These are phyloP conservation scores for Resseliella maxima DNA, from an alignment of 2,888 invertebrate genomes.

Conservation along the genomic window DNA sequence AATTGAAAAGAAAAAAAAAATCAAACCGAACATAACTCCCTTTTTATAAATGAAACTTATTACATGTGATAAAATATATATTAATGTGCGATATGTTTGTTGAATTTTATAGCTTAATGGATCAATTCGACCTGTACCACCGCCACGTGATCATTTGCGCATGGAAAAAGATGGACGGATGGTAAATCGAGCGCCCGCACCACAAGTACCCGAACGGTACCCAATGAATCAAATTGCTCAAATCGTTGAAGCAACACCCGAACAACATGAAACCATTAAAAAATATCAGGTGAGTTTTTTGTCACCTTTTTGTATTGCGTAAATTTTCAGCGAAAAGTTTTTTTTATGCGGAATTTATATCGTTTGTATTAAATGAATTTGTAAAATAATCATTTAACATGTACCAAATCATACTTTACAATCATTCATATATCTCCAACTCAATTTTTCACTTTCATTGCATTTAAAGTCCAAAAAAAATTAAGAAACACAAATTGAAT, in stretches of 20 bases:
- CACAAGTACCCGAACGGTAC: constrained; percentile 75
- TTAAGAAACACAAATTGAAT: too few relatives aligned
- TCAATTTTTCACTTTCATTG: too few relatives aligned
- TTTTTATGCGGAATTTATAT: too few relatives aligned
- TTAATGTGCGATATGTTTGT: neutral
- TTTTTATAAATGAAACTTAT: too few relatives aligned
- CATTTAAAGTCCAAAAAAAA: too few relatives aligned
- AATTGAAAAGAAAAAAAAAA: too few relatives aligned
- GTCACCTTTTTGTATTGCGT: neutral
- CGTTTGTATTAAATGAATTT: too few relatives aligned
- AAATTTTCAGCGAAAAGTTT: neutral
- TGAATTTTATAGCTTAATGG: constrained; percentile 64
- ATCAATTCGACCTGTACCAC: constrained; percentile 67
- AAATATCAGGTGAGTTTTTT: constrained; percentile 86
- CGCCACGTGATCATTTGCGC: constrained; percentile 75
- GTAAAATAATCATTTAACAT: too few relatives aligned
- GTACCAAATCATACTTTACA: neutral
- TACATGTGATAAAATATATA: neutral
- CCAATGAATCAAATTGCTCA: constrained; percentile 65
- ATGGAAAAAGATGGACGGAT: constrained; percentile 73
- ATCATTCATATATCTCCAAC: too few relatives aligned
- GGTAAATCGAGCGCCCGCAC: constrained; percentile 75
- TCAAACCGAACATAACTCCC: too few relatives aligned
- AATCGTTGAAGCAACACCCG: constrained; percentile 77
- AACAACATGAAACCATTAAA: constrained; percentile 90